phyloP scores from a whole-genome alignment of 2,113 vertebrate genomes.

The Neogale vison region DNA sequence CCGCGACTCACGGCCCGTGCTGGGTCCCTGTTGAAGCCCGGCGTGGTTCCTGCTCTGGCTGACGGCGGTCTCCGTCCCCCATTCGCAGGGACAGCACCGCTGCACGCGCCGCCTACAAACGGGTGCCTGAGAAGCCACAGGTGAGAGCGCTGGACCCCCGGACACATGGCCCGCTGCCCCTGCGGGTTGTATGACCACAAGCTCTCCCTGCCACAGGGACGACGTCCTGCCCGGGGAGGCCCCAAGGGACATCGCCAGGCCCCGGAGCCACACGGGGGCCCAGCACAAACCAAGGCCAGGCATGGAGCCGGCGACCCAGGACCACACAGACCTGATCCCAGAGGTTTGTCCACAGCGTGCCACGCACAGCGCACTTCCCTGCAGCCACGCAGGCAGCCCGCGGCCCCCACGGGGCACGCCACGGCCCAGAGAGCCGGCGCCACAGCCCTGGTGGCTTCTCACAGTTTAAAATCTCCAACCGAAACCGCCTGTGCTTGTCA shows the following conservation, averaged over 20 bases:
- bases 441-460: neutral
- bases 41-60: neutral
- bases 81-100: neutral
- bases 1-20: accelerated
- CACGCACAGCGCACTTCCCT: accelerated
- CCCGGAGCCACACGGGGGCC: too few relatives aligned
- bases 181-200: neutral
- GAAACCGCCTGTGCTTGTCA: neutral
- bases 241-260: neutral
- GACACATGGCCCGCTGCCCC: accelerated
- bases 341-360: accelerated
- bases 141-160: accelerated
- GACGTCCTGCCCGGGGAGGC: neutral
- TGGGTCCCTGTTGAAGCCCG: neutral
- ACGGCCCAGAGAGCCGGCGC: too few relatives aligned
- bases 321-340: accelerated
- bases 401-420: accelerated
- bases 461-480: neutral
- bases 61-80: neutral
- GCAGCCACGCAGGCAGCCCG: accelerated
- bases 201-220: neutral
- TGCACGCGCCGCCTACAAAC: accelerated
- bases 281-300: neutral
- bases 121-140: neutral
- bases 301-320: neutral